Conservation (phyloP, 2,113 vertebrate genomes). For the human region DNA sequence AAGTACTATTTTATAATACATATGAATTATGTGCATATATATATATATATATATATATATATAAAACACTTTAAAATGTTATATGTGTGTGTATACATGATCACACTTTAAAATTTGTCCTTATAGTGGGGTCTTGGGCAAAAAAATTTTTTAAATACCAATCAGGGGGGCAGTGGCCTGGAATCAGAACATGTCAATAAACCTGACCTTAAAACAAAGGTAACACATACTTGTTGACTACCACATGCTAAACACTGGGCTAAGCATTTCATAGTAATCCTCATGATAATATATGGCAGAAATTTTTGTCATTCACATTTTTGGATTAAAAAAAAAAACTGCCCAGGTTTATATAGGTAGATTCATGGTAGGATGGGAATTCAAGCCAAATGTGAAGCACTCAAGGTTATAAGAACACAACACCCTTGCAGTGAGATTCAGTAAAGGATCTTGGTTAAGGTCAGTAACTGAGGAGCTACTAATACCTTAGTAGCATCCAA, state of each 20-base stretch:
- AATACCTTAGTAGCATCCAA: not conserved
- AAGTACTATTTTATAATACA: not conserved
- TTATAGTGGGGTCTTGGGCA: not conserved
- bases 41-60: not conserved
- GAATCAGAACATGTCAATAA: not conserved
- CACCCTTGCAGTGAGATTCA: not conserved
- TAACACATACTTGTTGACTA: not conserved
- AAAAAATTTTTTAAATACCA: not conserved
- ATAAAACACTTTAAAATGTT: not conserved
- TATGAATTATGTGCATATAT: no score
- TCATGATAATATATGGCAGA: not conserved
- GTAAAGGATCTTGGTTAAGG: not conserved
- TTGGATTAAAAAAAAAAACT: not conserved
- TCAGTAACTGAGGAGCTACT: not conserved
- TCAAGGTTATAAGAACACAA: not conserved
- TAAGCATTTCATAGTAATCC: conserved; percentile 4
- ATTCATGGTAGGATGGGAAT: not conserved
- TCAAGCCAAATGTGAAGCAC: not conserved
- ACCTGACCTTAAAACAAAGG: conserved; percentile 1
- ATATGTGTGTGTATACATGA: not conserved
- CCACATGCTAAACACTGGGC: not conserved
- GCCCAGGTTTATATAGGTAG: not conserved
- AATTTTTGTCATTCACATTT: not conserved
- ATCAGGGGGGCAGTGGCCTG: not conserved
- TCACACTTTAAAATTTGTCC: not conserved